Evolutionary conservation across 2,797 vertebrate genomes (phyloP).

Genomic region (Myiotriccus ornatus): DNA sequence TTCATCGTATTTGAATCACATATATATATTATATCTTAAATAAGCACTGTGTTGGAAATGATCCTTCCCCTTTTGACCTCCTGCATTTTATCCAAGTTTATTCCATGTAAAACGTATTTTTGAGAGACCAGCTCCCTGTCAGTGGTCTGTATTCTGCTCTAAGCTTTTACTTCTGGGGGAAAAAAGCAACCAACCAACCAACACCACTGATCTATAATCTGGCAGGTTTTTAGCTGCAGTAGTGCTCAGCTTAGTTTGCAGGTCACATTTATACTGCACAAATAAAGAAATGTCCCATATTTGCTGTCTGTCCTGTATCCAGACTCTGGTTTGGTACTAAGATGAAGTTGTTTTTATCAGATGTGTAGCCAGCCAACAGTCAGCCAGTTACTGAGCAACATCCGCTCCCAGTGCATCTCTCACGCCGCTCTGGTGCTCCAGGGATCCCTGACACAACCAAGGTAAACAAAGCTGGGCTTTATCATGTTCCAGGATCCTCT

Average conservation of each 20-base stretch:
- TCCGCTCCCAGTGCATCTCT: conserved; percentile 98
- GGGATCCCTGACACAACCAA: conserved; percentile 92
- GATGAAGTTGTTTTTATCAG: conserved; percentile 67
- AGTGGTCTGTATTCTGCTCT: neutral
- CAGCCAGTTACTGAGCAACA: conserved; percentile 98
- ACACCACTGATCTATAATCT: neutral
- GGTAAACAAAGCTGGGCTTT: conserved; percentile 74
- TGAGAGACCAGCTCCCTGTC: neutral
- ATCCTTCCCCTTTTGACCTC: neutral
- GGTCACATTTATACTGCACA: neutral
- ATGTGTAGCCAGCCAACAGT: conserved; percentile 97
- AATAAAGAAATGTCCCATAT: neutral
- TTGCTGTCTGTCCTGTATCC: neutral
- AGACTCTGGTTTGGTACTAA: neutral
- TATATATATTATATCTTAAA: neutral
- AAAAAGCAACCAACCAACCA: neutral
- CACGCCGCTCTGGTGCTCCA: conserved; percentile 95
- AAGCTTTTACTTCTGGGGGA: neutral
- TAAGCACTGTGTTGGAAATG: neutral
- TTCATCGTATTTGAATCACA: neutral
- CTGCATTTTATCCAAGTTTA: neutral
- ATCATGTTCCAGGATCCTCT: neutral
- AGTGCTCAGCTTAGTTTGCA: neutral
- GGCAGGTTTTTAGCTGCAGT: neutral
- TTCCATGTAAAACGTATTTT: neutral